phyloP scores from a whole-genome alignment of 2,888 invertebrate species.

The Agrotis segetum region DNA sequence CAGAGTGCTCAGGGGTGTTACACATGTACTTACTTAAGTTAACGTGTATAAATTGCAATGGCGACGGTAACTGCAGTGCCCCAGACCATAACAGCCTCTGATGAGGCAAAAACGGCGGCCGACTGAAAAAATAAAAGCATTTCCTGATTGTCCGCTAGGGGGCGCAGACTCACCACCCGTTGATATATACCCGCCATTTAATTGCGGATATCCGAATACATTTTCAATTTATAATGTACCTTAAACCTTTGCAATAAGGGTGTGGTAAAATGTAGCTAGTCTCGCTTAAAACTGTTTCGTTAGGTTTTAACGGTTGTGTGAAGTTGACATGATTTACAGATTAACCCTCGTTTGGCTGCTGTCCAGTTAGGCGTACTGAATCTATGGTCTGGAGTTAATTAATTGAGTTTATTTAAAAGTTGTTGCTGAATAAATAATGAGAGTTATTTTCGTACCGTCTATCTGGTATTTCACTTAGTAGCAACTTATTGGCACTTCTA shows the following conservation, averaged over 20 bases:
- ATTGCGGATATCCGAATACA: conserved; percentile 73
- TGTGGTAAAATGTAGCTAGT: conserved; percentile 27
- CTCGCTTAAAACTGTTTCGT: conserved; percentile 60
- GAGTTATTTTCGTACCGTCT: conserved; percentile 7
- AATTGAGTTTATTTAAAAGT: conserved; percentile 38
- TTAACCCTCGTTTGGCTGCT: conserved; percentile 50
- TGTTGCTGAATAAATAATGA: conserved; percentile 18
- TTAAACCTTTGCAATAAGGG: conserved; percentile 49
- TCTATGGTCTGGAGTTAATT: conserved; percentile 40
- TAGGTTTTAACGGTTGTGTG: conserved; percentile 55
- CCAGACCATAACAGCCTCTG: conserved; percentile 78
- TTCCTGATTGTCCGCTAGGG: conserved; percentile 83
- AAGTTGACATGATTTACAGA: conserved; percentile 65
- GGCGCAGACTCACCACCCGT: conserved; percentile 68
- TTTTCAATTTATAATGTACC: conserved; percentile 51
- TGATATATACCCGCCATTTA: conserved; percentile 73
- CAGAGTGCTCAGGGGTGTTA: conserved; percentile 43
- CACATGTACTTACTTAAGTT: conserved; percentile 55
- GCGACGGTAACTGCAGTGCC: conserved; percentile 71
- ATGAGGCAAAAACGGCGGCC: conserved; percentile 84
- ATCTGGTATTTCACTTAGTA: background rate
- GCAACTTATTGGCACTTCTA: background rate
- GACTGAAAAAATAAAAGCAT: conserved; percentile 88
- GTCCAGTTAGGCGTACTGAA: conserved; percentile 38
- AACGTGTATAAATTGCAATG: conserved; percentile 65